These are phyloP conservation scores for Tineola bisselliella DNA, from an alignment of 2,888 invertebrate genomes.

Conservation along the genomic window DNA sequence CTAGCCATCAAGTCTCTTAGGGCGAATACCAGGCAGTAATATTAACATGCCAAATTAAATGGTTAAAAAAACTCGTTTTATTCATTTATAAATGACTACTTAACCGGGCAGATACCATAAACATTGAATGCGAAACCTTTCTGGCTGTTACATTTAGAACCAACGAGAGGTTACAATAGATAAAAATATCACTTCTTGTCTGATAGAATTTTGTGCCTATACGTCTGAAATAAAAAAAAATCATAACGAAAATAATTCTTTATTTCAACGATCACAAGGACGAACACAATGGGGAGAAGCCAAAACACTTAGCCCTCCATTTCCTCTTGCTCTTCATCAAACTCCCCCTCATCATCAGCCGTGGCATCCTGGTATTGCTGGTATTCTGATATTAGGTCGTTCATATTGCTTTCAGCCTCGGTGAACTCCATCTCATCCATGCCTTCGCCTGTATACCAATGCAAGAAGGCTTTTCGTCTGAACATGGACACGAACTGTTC, in stretches of 20 bases:
- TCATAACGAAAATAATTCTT: background rate
- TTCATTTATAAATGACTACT: too few relatives aligned
- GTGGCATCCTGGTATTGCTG: constrained; percentile 78
- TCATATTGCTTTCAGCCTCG: constrained; percentile 89
- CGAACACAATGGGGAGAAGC: constrained; percentile 29
- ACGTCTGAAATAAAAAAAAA: background rate
- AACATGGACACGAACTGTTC: constrained; percentile 94
- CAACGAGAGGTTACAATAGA: too few relatives aligned
- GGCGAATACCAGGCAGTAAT: too few relatives aligned
- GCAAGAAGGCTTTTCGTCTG: constrained; percentile 93
- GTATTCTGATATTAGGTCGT: constrained; percentile 77
- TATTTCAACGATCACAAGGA: constrained; percentile 24
- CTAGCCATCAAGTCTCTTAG: too few relatives aligned
- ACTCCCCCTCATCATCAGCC: constrained; percentile 66
- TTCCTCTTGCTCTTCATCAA: constrained; percentile 61
- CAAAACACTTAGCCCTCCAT: constrained; percentile 42
- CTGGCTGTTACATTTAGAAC: too few relatives aligned
- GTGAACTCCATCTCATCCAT: constrained; percentile 95
- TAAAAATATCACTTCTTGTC: too few relatives aligned
- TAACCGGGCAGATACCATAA: too few relatives aligned
- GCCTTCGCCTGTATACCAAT: constrained; percentile 95
- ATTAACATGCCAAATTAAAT: too few relatives aligned
- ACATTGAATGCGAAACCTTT: too few relatives aligned
- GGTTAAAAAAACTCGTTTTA: too few relatives aligned
- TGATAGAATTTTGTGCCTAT: background rate